Conservation (phyloP, 2,113 vertebrate genomes). For the Piprites chloris region DNA sequence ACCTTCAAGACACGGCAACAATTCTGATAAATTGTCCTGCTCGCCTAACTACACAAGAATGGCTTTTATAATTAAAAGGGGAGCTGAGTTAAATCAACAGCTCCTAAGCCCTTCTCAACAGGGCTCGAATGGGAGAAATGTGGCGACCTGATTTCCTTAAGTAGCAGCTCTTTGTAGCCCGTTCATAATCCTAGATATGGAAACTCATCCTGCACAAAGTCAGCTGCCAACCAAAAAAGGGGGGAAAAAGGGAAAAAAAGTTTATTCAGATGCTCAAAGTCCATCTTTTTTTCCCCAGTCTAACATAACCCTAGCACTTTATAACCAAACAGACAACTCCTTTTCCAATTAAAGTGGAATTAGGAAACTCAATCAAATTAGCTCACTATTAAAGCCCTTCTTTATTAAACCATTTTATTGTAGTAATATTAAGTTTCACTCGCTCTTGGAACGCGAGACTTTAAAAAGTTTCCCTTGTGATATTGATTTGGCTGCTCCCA, state of each 20-base stretch:
- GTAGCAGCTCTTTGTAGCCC: slow-evolving; percentile 44
- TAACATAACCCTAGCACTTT: slow-evolving; percentile 70
- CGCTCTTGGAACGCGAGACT: slow-evolving; percentile 72
- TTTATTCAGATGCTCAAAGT: slow-evolving; percentile 54
- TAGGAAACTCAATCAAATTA: slow-evolving; percentile 86
- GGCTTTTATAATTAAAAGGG: slow-evolving; percentile 61
- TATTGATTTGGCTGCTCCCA: slow-evolving; percentile 60
- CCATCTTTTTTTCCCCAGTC: slow-evolving; percentile 35
- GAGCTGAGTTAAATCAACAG: slow-evolving; percentile 58
- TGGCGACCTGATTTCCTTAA: slow-evolving; percentile 55
- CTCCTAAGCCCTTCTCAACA: slow-evolving; percentile 42
- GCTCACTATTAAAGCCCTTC: slow-evolving; percentile 82
- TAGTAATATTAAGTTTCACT: slow-evolving; percentile 83
- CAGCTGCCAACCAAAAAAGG: neutral
- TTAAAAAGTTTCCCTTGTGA: slow-evolving; percentile 74
- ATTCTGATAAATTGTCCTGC: slow-evolving; percentile 39
- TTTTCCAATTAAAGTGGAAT: slow-evolving; percentile 88
- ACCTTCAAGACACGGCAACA: slow-evolving; percentile 31
- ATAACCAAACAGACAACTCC: slow-evolving; percentile 75
- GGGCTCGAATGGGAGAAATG: slow-evolving; percentile 49
- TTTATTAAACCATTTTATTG: slow-evolving; percentile 84
- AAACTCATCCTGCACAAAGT: slow-evolving; percentile 39
- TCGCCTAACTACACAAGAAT: slow-evolving; percentile 52
- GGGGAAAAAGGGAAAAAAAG: neutral
- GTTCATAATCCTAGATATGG: slow-evolving; percentile 46